phyloP scores from a whole-genome alignment of 2,888 invertebrate genomes.

The Stramonita haemastoma region DNA sequence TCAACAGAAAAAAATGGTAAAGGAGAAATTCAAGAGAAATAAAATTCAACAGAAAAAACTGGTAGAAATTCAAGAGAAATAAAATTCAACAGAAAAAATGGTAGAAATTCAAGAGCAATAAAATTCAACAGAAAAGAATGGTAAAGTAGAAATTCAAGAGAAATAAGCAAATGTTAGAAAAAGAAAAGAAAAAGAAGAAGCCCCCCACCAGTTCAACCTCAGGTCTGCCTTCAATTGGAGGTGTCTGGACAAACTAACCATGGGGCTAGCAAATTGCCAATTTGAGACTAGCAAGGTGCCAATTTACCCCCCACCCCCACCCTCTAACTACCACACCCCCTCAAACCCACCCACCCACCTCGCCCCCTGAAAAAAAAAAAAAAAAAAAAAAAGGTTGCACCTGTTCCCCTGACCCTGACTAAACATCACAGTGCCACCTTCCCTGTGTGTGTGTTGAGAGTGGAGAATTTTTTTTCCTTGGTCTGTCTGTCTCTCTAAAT shows the following conservation, averaged over 20 bases:
- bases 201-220: too few relatives aligned
- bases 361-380: background rate
- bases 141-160: background rate
- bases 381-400: background rate
- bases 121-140: background rate
- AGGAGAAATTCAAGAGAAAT: too few relatives aligned
- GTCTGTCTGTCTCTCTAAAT: background rate
- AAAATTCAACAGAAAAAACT: too few relatives aligned
- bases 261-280: constrained; percentile 5
- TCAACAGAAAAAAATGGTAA: too few relatives aligned
- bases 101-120: too few relatives aligned
- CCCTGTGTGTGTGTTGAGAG: background rate
- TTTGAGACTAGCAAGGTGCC: background rate
- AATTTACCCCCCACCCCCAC: background rate
- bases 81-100: too few relatives aligned
- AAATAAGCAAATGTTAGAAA: background rate
- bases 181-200: background rate
- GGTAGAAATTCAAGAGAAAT: too few relatives aligned
- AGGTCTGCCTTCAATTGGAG: background rate
- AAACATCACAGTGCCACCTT: constrained; percentile 26
- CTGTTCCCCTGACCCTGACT: constrained; percentile 12
- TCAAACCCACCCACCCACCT: background rate
- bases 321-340: background rate
- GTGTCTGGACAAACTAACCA: background rate
- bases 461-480: background rate